Percentiles rank a stretch among this genome's conserved stretches.
phyloP scores from a whole-genome alignment of 2,888 invertebrate genomes.

The Tyria jacobaeae region DNA sequence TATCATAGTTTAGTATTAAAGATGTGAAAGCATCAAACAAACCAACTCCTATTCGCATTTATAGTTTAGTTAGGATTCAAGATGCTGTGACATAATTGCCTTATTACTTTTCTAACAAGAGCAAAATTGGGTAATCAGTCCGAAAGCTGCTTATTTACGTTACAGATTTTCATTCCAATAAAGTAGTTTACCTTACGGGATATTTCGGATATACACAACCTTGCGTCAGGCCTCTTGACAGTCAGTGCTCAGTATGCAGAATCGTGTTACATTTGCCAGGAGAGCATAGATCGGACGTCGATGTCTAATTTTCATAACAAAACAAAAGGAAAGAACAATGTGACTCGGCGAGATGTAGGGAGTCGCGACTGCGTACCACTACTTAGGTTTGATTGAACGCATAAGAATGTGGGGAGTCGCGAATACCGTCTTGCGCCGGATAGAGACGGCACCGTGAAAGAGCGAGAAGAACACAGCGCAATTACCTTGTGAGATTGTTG shows the following conservation, averaged over 20 bases:
- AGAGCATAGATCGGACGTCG: constrained; percentile 49
- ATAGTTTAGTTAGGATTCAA: too few species aligned
- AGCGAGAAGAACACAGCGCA: constrained; percentile 74
- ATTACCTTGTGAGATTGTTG: constrained; percentile 87
- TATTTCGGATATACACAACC: not conserved
- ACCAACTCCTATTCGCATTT: too few species aligned
- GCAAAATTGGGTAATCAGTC: not conserved
- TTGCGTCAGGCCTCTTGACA: not conserved
- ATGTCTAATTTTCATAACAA: constrained; percentile 71
- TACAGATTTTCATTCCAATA: not conserved
- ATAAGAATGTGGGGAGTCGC: constrained; percentile 81
- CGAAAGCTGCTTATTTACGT: too few species aligned
- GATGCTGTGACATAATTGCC: not conserved
- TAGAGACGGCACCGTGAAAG: constrained; percentile 51
- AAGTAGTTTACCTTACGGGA: not conserved
- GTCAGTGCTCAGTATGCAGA: constrained; percentile 23
- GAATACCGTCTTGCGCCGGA: constrained; percentile 59
- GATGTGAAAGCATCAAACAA: too few species aligned
- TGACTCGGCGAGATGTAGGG: constrained; percentile 62
- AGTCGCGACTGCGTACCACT: constrained; percentile 59
- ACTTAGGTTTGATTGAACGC: constrained; percentile 84
- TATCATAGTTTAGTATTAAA: too few species aligned
- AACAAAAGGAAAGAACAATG: constrained; percentile 74
- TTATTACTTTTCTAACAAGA: not conserved
- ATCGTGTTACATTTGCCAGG: constrained; percentile 47